phyloP scores from a whole-genome alignment of 2,113 vertebrate genomes.

The Lontra canadensis region DNA sequence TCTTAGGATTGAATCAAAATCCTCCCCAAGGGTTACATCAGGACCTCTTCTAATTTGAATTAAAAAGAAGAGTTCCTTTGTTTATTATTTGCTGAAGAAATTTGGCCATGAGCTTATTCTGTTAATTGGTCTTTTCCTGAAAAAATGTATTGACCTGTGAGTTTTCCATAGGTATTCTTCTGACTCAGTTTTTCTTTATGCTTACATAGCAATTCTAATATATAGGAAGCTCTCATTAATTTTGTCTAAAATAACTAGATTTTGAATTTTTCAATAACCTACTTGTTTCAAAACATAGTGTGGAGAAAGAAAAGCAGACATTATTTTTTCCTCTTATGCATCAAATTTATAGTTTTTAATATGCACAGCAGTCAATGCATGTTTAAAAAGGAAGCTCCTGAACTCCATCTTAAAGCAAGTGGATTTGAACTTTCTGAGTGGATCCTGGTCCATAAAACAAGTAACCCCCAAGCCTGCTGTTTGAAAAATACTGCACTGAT shows the following conservation, averaged over 20 bases:
- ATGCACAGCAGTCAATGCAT: background rate
- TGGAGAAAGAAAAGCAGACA: background rate
- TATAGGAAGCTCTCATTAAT: background rate
- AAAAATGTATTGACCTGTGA: background rate
- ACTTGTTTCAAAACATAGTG: background rate
- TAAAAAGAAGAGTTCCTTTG: background rate
- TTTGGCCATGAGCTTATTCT: background rate
- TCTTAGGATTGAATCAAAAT: background rate
- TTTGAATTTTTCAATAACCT: background rate
- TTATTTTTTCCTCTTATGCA: background rate
- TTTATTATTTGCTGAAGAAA: background rate
- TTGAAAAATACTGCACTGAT: background rate
- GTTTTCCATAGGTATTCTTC: background rate
- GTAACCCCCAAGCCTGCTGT: background rate
- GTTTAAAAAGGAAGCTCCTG: background rate
- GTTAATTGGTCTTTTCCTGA: background rate
- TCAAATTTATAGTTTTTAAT: background rate
- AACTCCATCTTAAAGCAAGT: background rate
- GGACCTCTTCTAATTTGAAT: background rate
- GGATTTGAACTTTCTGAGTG: background rate
- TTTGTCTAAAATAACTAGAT: background rate
- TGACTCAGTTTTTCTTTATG: background rate
- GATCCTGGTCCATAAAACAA: background rate
- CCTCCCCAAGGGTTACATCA: background rate
- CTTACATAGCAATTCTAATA: background rate